These are phyloP conservation scores for Saxicola maurus DNA, from an alignment of 2,797 vertebrate genomes.

Conservation along the genomic window DNA sequence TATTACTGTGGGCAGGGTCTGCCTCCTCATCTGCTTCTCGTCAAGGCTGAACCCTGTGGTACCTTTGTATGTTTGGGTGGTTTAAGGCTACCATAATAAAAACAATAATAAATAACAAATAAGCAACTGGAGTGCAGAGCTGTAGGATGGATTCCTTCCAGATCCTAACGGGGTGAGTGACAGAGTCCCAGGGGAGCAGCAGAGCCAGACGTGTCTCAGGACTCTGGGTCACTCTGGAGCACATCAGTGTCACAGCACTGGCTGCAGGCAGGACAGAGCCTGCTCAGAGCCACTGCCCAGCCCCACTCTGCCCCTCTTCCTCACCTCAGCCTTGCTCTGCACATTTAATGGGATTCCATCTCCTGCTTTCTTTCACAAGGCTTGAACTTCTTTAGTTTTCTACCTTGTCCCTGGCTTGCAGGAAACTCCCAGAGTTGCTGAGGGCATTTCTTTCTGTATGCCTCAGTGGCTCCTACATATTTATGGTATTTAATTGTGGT, in stretches of 20 bases:
- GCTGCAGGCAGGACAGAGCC: neutral
- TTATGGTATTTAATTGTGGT: neutral
- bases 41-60: slow-evolving; percentile 43
- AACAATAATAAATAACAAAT: slow-evolving; percentile 42
- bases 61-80: slow-evolving; percentile 3
- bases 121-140: neutral
- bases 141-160: neutral
- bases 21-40: slow-evolving; percentile 48
- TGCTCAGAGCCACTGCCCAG: neutral
- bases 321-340: neutral
- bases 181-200: neutral
- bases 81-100: slow-evolving; percentile 47
- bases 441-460: neutral
- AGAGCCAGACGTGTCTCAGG: neutral
- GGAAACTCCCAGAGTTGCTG: neutral
- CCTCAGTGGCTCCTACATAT: neutral
- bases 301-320: neutral
- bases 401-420: neutral
- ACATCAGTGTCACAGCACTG: neutral
- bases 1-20: slow-evolving; percentile 43
- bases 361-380: neutral
- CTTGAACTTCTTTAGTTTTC: neutral
- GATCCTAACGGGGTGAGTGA: neutral
- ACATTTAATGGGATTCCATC: neutral
- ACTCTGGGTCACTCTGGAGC: fast-evolving